These are phyloP conservation scores for Etheostoma spectabile DNA, from an alignment of 2,113 vertebrate genomes.

Conservation along the genomic window DNA sequence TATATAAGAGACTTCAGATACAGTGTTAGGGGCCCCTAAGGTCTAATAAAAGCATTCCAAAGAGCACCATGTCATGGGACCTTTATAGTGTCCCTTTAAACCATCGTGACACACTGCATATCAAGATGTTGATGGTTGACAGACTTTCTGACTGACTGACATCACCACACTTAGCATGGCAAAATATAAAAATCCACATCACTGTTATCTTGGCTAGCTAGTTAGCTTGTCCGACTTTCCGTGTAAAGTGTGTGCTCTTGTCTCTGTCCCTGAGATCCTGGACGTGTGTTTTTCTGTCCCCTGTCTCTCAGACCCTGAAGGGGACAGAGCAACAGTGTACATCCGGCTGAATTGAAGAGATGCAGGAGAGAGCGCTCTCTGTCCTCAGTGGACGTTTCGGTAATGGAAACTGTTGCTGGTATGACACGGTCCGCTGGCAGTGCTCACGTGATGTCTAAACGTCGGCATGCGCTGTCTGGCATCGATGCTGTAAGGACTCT, in stretches of 20 bases:
- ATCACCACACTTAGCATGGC: background rate
- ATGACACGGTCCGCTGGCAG: conserved; percentile 87
- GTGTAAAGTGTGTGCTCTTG: background rate
- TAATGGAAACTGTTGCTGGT: conserved; percentile 85
- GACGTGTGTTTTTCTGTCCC: background rate
- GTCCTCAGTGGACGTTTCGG: conserved; percentile 82
- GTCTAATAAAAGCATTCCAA: too few species aligned
- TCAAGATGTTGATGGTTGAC: background rate
- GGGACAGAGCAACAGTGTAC: conserved; percentile 85
- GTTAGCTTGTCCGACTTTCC: background rate
- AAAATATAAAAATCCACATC: background rate
- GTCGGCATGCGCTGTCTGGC: conserved; percentile 92
- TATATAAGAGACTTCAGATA: too few species aligned
- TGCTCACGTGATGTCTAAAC: conserved; percentile 89
- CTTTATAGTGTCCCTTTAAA: background rate
- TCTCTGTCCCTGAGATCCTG: background rate
- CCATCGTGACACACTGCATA: background rate
- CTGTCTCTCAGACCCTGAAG: conserved; percentile 82
- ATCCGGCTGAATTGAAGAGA: conserved; percentile 91
- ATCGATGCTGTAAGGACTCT: conserved; percentile 90
- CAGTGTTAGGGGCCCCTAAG: too few species aligned
- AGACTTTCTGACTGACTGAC: background rate
- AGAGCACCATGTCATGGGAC: too few species aligned
- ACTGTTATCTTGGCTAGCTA: background rate
- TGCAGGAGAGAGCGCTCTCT: conserved; percentile 89